phyloP scores from a whole-genome alignment of 2,113 vertebrate species.

The Oxyura jamaicensis region DNA sequence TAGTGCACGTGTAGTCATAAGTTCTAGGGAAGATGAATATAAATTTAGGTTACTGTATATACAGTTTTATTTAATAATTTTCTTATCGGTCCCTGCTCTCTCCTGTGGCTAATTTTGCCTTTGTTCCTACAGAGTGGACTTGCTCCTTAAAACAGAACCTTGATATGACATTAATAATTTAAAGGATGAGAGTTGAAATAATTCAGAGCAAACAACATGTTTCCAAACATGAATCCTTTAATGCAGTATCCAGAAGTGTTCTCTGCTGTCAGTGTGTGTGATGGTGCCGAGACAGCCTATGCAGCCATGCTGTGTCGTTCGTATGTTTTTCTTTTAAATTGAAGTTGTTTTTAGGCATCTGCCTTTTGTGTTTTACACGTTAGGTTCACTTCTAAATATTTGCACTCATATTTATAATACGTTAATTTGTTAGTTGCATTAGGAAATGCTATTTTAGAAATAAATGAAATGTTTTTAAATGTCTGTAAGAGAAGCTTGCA shows the following conservation, averaged over 20 bases:
- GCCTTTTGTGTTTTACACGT: neutral
- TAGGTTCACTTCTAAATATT: neutral
- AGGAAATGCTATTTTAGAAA: neutral
- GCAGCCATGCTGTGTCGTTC: neutral
- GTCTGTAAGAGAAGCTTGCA: neutral
- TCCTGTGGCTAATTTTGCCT: neutral
- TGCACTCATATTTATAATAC: neutral
- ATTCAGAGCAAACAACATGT: neutral
- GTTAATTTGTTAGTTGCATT: neutral
- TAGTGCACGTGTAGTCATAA: neutral
- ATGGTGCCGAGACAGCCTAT: neutral
- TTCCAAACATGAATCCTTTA: neutral
- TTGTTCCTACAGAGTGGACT: neutral
- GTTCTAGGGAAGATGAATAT: neutral
- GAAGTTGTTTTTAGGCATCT: neutral
- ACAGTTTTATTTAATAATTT: neutral
- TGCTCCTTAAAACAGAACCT: neutral
- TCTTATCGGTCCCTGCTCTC: neutral
- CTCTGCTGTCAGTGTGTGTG: neutral
- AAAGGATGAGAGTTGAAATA: neutral
- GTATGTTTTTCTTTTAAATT: neutral
- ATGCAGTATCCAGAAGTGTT: rapidly evolving
- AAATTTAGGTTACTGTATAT: neutral
- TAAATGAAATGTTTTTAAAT: neutral
- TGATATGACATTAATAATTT: neutral